Evolutionary conservation across 2,888 invertebrate species (phyloP).

Genomic region (Temnothorax unifasciatus): DNA sequence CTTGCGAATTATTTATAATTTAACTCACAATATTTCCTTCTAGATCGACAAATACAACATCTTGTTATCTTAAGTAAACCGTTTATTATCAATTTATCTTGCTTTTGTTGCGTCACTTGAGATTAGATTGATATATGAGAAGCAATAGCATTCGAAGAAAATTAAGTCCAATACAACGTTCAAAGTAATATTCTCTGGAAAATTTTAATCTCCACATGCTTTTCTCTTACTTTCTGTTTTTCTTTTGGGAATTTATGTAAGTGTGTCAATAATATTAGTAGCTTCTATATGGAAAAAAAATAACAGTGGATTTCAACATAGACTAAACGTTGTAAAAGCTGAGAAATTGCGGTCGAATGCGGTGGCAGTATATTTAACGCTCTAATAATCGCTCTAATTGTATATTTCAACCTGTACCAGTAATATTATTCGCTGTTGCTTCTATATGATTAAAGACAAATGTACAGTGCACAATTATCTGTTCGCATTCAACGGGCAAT

Average conservation of each 20-base stretch:
- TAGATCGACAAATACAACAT: not conserved
- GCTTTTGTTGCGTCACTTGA: constrained; percentile 26
- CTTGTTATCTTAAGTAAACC: constrained; percentile 40
- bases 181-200: not conserved
- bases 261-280: constrained; percentile 42
- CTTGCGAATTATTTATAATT: constrained; percentile 1
- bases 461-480: constrained; percentile 57
- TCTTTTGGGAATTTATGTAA: constrained; percentile 41
- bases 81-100: constrained; percentile 27
- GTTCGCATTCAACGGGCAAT: constrained; percentile 54
- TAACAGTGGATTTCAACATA: constrained; percentile 19
- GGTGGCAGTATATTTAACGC: constrained; percentile 22
- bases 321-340: constrained; percentile 19
- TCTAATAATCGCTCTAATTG: constrained; percentile 43
- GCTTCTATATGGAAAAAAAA: constrained; percentile 10
- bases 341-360: constrained; percentile 37
- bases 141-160: constrained; percentile 71
- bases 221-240: constrained; percentile 30
- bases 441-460: constrained; percentile 68
- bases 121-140: constrained; percentile 64
- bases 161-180: not conserved
- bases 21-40: not conserved
- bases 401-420: constrained; percentile 54
- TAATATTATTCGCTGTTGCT: constrained; percentile 73
- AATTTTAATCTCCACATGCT: constrained; percentile 23